Evolutionary conservation across 2,888 invertebrate species (phyloP), one percentile per base, ranked within the genome.

Genomic region (Elgonia sp.): DNA sequence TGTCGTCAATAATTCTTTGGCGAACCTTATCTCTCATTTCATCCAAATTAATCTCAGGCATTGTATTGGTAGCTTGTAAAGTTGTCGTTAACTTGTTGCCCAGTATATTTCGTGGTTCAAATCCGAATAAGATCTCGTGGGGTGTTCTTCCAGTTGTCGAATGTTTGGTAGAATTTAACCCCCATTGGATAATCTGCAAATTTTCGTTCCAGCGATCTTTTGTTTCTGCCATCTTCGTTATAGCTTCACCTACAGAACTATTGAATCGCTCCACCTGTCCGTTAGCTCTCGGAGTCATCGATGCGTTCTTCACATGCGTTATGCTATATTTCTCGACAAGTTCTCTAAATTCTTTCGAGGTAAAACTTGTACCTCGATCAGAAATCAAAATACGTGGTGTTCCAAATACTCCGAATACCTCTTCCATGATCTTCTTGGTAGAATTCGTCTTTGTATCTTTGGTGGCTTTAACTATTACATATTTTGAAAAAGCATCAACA

Each of bases 341-440:
- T 29, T 29, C 29, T 29, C 5, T 29, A 29, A 29, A 29, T 29
- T 29, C 29, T 29, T 29, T 29, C 29, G 3, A 29, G 29, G 29
- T 29, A 29, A 29, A 29, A 29, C 29, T 29, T 29, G 29, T 29
- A 29, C 29, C 29, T 29, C 29, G 29, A 29, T 29, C 29, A 29
- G 29, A 29, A 5, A 29, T 5, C 29, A 29, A 29, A 29, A 29
- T 29, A 29, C 29, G 29, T 93, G 89, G 42, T 92, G 88, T 69
- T 88, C 70, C 21, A 94, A 76, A 10, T 90, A 86, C 84, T 88
- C 89, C n/a, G 92, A 92, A 14, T 10, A 62, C 10, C 20, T 62
- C 62, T 10, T 29, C n/a, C 29, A 62, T 1, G 29, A 10, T 16
- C 29, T 62, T 62, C 29, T 9, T 62, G 20, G 62, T n/a, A 16